Conservation (phyloP, 2,113 vertebrate species). For the Cairina moschata region DNA sequence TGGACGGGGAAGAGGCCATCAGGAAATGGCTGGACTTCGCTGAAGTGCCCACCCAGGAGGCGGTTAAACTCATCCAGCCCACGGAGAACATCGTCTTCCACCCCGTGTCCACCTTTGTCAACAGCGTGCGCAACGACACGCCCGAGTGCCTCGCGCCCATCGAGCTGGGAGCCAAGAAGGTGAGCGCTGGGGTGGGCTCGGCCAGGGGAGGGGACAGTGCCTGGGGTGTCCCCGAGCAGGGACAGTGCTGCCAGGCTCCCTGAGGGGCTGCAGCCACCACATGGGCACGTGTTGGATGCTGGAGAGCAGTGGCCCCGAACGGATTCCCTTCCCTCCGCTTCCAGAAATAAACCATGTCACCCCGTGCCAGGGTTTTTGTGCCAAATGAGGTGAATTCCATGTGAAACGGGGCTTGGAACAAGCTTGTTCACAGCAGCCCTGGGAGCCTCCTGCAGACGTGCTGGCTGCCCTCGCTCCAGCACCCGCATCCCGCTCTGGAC, state of each 20-base stretch:
- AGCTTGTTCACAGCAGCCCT: background rate
- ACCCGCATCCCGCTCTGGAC: fast-evolving
- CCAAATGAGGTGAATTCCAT: conserved; percentile 18
- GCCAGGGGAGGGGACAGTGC: background rate
- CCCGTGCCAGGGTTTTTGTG: background rate
- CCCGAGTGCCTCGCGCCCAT: conserved; percentile 86
- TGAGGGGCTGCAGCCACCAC: background rate
- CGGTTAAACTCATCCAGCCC: conserved; percentile 86
- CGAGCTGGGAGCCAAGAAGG: conserved; percentile 80
- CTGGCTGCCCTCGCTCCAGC: background rate
- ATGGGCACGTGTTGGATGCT: background rate
- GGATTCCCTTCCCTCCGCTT: background rate
- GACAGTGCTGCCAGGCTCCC: background rate
- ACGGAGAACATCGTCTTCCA: conserved; percentile 87
- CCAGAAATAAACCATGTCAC: background rate
- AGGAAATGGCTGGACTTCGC: conserved; percentile 92
- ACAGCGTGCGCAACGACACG: conserved; percentile 86
- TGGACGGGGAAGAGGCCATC: conserved; percentile 92
- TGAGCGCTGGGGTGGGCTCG: background rate
- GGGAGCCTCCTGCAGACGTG: conserved; percentile 4
- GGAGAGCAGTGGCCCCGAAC: background rate
- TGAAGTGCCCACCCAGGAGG: conserved; percentile 86
- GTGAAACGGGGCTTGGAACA: conserved; percentile 22
- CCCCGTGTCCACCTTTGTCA: conserved; percentile 90
- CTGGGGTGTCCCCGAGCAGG: fast-evolving